A percentile compares a stretch with the other conserved stretches of the same genome.
phyloP scores from a whole-genome alignment of 2,113 vertebrate genomes.

The Cathartes aura region DNA sequence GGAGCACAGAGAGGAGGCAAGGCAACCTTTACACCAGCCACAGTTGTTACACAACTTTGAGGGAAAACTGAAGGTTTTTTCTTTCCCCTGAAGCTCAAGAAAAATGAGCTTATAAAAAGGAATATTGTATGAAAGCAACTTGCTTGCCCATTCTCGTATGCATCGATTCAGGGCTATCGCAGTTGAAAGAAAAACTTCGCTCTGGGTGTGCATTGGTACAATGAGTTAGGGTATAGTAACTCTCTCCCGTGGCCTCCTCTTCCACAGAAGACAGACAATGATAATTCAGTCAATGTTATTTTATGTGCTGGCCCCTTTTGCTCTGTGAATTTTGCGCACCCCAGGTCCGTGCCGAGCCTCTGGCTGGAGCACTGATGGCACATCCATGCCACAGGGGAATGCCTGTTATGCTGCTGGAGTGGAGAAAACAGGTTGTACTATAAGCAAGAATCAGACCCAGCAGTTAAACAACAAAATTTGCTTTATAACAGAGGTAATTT shows the following conservation, averaged over 20 bases:
- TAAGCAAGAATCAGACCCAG: neutral
- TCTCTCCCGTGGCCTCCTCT: neutral
- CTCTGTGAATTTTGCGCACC: neutral
- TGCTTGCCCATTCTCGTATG: neutral
- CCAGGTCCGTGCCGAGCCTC: neutral
- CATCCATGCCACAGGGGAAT: neutral
- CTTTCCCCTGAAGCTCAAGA: slow-evolving; percentile 13
- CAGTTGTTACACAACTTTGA: neutral
- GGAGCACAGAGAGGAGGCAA: neutral
- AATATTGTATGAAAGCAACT: slow-evolving; percentile 45
- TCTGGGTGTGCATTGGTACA: neutral
- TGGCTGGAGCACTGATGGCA: neutral
- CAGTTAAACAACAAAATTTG: neutral
- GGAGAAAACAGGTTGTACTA: neutral
- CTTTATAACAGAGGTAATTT: neutral
- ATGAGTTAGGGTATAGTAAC: neutral
- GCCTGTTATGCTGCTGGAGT: neutral
- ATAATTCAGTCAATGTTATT: neutral
- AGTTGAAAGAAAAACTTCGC: neutral
- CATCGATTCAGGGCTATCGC: neutral
- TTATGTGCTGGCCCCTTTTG: neutral
- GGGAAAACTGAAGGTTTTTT: neutral
- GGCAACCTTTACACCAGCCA: neutral
- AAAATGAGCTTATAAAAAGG: slow-evolving; percentile 27
- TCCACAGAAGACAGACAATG: neutral